These are phyloP conservation scores for Philotrypesis tridentata DNA, from an alignment of 1,140 invertebrate species.

Conservation along the genomic window DNA sequence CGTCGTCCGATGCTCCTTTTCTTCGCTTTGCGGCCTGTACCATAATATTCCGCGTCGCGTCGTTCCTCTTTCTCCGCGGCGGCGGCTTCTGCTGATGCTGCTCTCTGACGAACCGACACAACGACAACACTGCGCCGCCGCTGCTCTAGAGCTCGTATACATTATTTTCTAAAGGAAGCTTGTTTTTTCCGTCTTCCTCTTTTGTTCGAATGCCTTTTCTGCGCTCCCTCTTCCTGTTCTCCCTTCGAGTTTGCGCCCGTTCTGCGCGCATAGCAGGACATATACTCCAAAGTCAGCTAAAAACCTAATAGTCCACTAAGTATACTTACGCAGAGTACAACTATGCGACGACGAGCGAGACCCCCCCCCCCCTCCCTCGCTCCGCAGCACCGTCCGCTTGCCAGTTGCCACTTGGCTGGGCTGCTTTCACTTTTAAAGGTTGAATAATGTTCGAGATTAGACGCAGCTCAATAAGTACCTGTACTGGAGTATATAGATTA, in stretches of 20 bases:
- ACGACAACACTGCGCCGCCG: too few relatives aligned
- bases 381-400: too few relatives aligned
- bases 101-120: neutral
- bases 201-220: neutral
- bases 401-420: too few relatives aligned
- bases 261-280: too few relatives aligned
- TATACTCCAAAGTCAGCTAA: too few relatives aligned
- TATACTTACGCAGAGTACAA: too few relatives aligned
- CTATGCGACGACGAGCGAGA: too few relatives aligned
- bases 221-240: neutral
- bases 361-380: too few relatives aligned
- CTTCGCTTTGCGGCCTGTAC: conserved; percentile 7
- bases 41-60: conserved; percentile 7
- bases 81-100: neutral
- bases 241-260: too few relatives aligned
- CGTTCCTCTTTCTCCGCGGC: too few relatives aligned
- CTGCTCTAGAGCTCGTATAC: neutral
- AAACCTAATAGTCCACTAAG: too few relatives aligned
- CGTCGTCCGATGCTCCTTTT: neutral
- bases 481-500: too few relatives aligned
- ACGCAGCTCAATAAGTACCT: neutral
- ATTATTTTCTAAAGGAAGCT: neutral
- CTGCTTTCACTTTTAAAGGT: conserved; percentile 12
- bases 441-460: neutral
- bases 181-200: neutral